phyloP scores from a whole-genome alignment of 2,888 invertebrate species.

The Nebria brevicollis region DNA sequence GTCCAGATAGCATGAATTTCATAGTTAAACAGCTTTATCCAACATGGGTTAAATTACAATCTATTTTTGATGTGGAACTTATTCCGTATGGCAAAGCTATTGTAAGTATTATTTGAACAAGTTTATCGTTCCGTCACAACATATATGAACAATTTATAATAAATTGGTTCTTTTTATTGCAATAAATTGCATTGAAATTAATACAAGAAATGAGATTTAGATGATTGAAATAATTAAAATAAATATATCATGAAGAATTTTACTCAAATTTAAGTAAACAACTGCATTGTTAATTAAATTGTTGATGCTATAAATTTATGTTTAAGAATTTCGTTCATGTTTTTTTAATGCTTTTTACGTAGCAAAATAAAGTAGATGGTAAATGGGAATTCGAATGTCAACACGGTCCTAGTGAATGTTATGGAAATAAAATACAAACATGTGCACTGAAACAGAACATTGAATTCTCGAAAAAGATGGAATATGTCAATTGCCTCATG shows the following conservation, averaged over 20 bases:
- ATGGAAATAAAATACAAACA: slow-evolving; percentile 65
- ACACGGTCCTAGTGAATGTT: slow-evolving; percentile 65
- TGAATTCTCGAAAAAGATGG: slow-evolving; percentile 50
- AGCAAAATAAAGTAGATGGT: slow-evolving; percentile 50
- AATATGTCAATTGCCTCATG: slow-evolving; percentile 63
- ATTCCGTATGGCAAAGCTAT: slow-evolving; percentile 53
- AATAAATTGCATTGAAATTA: too few relatives aligned
- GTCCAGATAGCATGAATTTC: slow-evolving; percentile 66
- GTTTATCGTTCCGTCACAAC: too few relatives aligned
- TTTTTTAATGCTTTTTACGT: neutral
- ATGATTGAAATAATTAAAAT: too few relatives aligned
- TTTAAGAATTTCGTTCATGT: too few relatives aligned
- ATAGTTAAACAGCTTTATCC: slow-evolving; percentile 63
- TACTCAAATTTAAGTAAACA: too few relatives aligned
- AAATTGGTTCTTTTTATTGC: too few relatives aligned
- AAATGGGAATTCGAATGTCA: slow-evolving; percentile 63
- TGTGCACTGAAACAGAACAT: slow-evolving; percentile 62
- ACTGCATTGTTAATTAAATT: too few relatives aligned
- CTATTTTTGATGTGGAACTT: slow-evolving; percentile 50
- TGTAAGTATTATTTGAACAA: slow-evolving; percentile 39
- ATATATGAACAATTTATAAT: too few relatives aligned
- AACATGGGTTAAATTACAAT: slow-evolving; percentile 53
- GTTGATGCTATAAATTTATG: too few relatives aligned
- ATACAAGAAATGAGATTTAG: too few relatives aligned
- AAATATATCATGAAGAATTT: too few relatives aligned